Conservation (phyloP, 2,888 invertebrate species). For the Nysson spinosus region DNA sequence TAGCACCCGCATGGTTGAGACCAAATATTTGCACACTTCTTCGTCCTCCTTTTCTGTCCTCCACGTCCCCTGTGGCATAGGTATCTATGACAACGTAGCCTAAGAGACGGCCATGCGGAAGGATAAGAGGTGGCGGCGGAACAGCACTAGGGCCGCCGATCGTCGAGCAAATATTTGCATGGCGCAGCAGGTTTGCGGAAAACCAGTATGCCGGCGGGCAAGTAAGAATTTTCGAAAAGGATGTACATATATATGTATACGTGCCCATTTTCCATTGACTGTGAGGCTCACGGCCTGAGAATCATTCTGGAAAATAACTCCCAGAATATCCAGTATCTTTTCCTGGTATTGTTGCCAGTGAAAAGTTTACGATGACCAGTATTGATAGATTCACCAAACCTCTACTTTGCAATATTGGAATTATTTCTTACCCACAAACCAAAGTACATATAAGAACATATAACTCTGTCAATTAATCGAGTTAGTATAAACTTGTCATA, state of each 20-base stretch:
- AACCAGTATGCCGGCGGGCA: conserved; percentile 48
- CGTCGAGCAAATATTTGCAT: conserved; percentile 69
- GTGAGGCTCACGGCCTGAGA: conserved; percentile 9
- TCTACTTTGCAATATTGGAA: too few relatives aligned
- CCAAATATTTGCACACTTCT: conserved; percentile 57
- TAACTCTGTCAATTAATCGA: too few relatives aligned
- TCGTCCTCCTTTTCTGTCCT: conserved; percentile 32
- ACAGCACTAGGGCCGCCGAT: conserved; percentile 48
- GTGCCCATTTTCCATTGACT: conserved; percentile 4
- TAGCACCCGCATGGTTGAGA: conserved; percentile 41
- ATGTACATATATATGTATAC: conserved; percentile 14
- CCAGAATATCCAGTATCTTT: conserved; percentile 4
- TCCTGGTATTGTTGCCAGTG: conserved; percentile 9
- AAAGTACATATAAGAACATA: too few relatives aligned
- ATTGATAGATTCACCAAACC: not conserved
- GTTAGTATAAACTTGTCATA: too few relatives aligned
- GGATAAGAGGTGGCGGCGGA: conserved; percentile 48
- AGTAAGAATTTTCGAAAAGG: conserved; percentile 38
- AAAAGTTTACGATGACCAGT: conserved; percentile 18
- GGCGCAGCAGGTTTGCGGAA: conserved; percentile 61
- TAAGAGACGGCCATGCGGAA: conserved; percentile 36
- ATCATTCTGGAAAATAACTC: conserved; percentile 14
- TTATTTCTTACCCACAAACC: too few relatives aligned
- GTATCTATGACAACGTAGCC: conserved; percentile 68
- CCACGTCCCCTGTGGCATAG: conserved; percentile 45